Conservation (phyloP, 1,140 invertebrate species). For the Penaeus japonicus region DNA sequence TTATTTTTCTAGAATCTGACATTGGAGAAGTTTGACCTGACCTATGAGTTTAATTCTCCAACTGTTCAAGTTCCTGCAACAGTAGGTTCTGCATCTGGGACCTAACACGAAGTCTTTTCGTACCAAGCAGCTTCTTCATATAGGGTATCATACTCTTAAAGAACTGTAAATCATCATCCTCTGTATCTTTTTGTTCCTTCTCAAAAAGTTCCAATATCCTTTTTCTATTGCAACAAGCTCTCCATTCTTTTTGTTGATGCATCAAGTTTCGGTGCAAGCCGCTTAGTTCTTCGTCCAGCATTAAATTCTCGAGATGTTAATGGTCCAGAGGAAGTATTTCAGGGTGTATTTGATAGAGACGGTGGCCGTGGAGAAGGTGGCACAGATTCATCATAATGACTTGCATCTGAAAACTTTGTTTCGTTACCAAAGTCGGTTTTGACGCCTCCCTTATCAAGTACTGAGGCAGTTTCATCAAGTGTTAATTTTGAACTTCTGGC, state of each 20-base stretch:
- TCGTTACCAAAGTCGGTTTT: neutral
- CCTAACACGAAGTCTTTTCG: neutral
- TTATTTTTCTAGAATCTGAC: neutral
- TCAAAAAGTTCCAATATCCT: too few relatives aligned
- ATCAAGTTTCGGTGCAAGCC: too few relatives aligned
- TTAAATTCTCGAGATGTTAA: slow-evolving; percentile 3
- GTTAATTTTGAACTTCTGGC: slow-evolving; percentile 1
- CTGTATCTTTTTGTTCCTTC: too few relatives aligned
- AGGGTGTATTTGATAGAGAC: neutral
- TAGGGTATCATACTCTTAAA: neutral
- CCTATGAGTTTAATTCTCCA: neutral
- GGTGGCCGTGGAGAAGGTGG: slow-evolving; percentile 11
- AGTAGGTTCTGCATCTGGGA: neutral
- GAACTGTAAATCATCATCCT: too few relatives aligned
- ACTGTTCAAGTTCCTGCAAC: slow-evolving; percentile 16
- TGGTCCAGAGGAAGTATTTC: neutral
- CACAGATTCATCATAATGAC: neutral
- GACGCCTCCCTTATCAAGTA: neutral
- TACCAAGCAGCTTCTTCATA: neutral
- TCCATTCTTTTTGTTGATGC: neutral
- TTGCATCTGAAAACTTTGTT: slow-evolving; percentile 8
- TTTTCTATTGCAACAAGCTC: neutral
- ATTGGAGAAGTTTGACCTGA: slow-evolving; percentile 8
- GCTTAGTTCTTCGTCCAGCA: neutral
- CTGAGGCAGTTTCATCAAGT: slow-evolving; percentile 7